Base-by-base conservation (phyloP, 1,140 invertebrate species). In the Euura lappo region DNA sequence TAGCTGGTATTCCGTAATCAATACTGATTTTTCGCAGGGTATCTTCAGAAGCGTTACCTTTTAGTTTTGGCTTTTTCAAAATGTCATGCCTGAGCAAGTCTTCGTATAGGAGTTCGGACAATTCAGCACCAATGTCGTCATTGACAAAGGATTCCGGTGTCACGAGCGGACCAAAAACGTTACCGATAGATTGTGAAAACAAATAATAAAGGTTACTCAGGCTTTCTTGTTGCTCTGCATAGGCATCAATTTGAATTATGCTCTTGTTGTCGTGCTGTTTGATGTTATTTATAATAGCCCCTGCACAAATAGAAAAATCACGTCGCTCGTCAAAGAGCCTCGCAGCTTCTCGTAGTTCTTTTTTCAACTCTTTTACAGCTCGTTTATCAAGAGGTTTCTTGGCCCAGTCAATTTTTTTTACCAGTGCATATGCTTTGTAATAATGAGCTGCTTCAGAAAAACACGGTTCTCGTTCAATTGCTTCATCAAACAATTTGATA, bases 361-460 rank as follows among this genome's bases (percentile, higher is more conserved):
- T 11, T 60, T 60, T 60, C 51, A 60, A 11, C 51, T 60, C 8
- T 60, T 60, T 3, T 60, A 60, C 10, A 60, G 10, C 13, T 60
- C 13, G 51, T 60, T 60, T 4, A 60, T 60, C 51, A 11, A 6
- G 8, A 60, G 51, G 13, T 8, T 60, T 60, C 28, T 28, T 28
- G 28, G 28, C 28, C 28, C 28, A 28, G 51, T 60, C 51, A 60
- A 60, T 60, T 60, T 8, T 60, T 60, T 60, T 60, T 11, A 60
- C 13, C 51, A 60, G 10, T 60, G 51, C 51, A 60, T 11, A 6
- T n/a, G 51, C 51, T 60, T 60, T 60, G 13, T 60, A 60, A 60
- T 60, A 60, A 60, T 60, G 51, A 60, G 51, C 51, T 11, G 51
- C 51, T 60, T 60, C 51, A 6, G 51, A 60, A 60, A 60, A 60